These are phyloP conservation scores for Strigamia maritima DNA, from an alignment of 2,888 invertebrate genomes.

Conservation along the genomic window DNA sequence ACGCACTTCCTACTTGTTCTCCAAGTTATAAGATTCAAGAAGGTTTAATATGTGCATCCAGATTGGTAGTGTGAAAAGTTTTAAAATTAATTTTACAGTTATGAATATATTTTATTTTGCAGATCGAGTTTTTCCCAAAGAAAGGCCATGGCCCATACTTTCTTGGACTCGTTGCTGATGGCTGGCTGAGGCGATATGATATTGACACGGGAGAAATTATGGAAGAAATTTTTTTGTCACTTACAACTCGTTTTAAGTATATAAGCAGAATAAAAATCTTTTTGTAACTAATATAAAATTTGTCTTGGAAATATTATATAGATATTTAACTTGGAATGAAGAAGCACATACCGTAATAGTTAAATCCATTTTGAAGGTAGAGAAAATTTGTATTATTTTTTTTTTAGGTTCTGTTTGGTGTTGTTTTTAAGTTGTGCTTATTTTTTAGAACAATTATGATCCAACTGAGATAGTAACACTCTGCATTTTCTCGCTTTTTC, in stretches of 20 bases:
- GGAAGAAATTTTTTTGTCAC: constrained; percentile 1
- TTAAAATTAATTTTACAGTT: too few species aligned
- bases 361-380: background rate
- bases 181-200: constrained; percentile 6
- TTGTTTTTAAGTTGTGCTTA: too few species aligned
- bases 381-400: background rate
- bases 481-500: background rate
- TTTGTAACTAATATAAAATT: background rate
- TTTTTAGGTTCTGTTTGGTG: background rate
- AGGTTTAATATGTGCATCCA: background rate
- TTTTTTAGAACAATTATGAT: background rate
- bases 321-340: constrained; percentile 26
- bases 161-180: background rate
- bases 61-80: background rate
- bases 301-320: background rate
- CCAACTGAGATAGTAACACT: constrained; percentile 21
- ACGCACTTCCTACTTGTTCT: background rate
- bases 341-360: background rate
- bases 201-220: background rate
- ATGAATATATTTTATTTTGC: background rate
- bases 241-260: constrained; percentile 16
- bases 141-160: background rate
- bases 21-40: background rate
- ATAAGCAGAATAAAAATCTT: background rate
- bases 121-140: background rate